phyloP scores from a whole-genome alignment of 2,113 vertebrate genomes.

The Xyrauchen texanus region DNA sequence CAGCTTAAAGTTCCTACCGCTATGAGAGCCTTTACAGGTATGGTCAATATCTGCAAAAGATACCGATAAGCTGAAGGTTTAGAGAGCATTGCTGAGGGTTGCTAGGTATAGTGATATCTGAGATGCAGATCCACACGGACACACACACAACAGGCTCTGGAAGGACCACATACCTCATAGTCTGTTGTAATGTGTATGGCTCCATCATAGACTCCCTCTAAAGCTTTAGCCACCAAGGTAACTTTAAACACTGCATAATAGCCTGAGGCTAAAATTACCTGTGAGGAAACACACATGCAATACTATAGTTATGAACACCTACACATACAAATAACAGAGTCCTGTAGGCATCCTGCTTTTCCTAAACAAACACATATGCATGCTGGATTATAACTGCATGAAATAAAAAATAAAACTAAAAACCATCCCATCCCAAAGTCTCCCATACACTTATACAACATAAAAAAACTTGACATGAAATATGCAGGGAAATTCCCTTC shows the following conservation, averaged over 20 bases:
- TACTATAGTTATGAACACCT: not conserved
- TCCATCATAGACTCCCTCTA: slow-evolving; percentile 92
- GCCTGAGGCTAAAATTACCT: slow-evolving; percentile 91
- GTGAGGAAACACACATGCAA: slow-evolving; percentile 34
- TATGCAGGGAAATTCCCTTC: not conserved
- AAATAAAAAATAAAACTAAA: not conserved
- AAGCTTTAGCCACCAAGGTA: slow-evolving; percentile 85
- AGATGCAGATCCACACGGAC: no score
- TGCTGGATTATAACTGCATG: not conserved
- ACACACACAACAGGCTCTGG: no score
- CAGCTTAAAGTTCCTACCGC: slow-evolving; percentile 85
- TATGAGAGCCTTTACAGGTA: slow-evolving; percentile 86
- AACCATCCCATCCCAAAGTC: not conserved
- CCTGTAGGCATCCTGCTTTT: slow-evolving; percentile 2
- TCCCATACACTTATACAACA: not conserved
- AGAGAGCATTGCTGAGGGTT: not conserved
- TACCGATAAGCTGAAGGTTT: not conserved
- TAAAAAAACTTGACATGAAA: not conserved
- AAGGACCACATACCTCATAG: slow-evolving; percentile 83
- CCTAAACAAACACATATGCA: not conserved
- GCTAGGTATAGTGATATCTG: not conserved
- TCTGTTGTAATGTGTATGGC: slow-evolving; percentile 95
- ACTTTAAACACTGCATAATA: slow-evolving; percentile 93
- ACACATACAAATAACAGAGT: slow-evolving; percentile 2
- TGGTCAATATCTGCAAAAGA: slow-evolving; percentile 81